Conservation (phyloP, 2,797 vertebrate species). For the Fistularia commersonii region DNA sequence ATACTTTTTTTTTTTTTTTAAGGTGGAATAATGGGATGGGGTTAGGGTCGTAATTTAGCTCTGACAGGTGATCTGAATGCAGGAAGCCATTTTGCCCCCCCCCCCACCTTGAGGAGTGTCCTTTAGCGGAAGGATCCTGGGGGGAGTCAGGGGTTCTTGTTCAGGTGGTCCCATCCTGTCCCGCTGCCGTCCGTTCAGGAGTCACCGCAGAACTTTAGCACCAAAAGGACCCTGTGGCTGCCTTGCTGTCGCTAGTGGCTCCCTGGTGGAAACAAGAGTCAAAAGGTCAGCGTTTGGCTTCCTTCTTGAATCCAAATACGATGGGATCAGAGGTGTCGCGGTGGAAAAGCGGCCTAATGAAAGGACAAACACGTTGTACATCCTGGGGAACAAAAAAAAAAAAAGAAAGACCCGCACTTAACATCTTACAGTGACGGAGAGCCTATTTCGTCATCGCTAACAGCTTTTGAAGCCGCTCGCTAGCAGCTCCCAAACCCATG, state of each 20-base stretch:
- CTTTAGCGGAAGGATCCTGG: constrained; percentile 22
- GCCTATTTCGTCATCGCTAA: constrained; percentile 36
- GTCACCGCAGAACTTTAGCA: constrained; percentile 61
- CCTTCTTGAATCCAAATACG: constrained; percentile 32
- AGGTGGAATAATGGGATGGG: constrained; percentile 34
- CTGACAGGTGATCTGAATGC: constrained; percentile 20
- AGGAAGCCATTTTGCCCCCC: constrained; percentile 26
- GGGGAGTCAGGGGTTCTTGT: not conserved
- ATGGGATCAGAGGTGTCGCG: constrained; percentile 26
- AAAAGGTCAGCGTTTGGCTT: constrained; percentile 22
- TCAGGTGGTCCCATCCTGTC: constrained; percentile 4
- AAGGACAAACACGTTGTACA: no score
- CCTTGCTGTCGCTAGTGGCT: constrained; percentile 59
- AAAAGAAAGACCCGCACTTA: constrained; percentile 44
- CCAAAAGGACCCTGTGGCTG: constrained; percentile 50
- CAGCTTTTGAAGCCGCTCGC: constrained; percentile 35
- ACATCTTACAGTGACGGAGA: constrained; percentile 3
- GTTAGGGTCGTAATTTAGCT: constrained; percentile 41
- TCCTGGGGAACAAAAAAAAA: constrained; percentile 44
- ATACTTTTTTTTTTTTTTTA: constrained; percentile 46
- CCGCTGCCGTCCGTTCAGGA: constrained; percentile 24
- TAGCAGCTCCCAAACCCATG: constrained; percentile 27
- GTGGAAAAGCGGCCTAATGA: not conserved
- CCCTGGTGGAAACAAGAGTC: constrained; percentile 51
- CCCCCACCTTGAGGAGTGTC: constrained; percentile 11